Evolutionary conservation across 2,797 vertebrate species (phyloP).

Genomic region (Microctenopoma steveboyesi): DNA sequence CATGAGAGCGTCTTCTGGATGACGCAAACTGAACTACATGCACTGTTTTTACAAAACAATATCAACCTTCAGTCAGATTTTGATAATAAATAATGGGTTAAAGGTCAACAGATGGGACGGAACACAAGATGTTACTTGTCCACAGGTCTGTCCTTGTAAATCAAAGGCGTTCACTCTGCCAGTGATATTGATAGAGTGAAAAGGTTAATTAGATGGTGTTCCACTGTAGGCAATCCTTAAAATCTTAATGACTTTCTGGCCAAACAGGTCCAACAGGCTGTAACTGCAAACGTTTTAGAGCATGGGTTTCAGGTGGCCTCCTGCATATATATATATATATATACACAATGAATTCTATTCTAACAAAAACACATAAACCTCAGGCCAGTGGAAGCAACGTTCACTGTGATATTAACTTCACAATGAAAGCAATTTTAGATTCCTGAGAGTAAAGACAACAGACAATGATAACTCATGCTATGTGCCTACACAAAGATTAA

Average conservation of each 20-base stretch:
- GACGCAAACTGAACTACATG: neutral
- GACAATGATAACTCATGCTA: neutral
- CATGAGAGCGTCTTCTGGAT: neutral
- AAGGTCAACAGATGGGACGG: conserved; percentile 18
- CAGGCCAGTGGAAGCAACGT: neutral
- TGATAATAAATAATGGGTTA: conserved; percentile 15
- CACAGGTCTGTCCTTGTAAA: conserved; percentile 6
- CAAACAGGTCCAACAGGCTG: no score
- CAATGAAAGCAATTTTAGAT: neutral
- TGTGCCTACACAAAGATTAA: conserved; percentile 3
- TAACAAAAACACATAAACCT: neutral
- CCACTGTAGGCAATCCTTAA: neutral
- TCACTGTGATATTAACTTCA: neutral
- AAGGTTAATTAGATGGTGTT: conserved; percentile 1
- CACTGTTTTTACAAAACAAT: conserved; percentile 22
- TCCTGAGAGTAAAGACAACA: neutral
- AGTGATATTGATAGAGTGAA: conserved; percentile 9
- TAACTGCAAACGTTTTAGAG: neutral
- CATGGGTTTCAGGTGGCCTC: no score
- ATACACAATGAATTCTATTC: no score
- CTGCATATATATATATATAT: no score
- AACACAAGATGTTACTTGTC: conserved; percentile 18
- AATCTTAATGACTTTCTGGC: neutral
- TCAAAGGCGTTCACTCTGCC: conserved; percentile 7
- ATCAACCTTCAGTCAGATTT: conserved; percentile 57